phyloP scores from a whole-genome alignment of 2,113 vertebrate genomes.

The Eurypyga helias region DNA sequence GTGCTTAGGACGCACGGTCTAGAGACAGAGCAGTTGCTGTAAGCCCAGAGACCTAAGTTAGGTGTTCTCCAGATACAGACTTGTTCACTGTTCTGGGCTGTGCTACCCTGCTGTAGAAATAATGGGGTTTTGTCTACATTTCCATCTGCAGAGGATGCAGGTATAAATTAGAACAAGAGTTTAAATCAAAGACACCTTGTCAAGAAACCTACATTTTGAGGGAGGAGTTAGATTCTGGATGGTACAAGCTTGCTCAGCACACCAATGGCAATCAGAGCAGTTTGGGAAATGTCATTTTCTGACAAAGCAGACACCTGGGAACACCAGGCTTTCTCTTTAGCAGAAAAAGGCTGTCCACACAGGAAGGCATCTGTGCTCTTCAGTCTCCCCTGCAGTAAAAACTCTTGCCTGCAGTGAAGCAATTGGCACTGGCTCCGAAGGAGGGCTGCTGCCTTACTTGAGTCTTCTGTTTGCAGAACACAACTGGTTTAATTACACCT shows the following conservation, averaged over 20 bases:
- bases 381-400: constrained; percentile 17
- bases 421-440: not conserved
- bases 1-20: not conserved
- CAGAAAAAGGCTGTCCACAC: not conserved
- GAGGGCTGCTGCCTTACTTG: not conserved
- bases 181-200: not conserved
- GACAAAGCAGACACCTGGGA: not conserved
- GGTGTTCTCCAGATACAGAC: not conserved
- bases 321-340: not conserved
- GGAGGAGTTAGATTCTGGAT: not conserved
- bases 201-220: not conserved
- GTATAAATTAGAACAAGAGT: not conserved
- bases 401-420: not conserved
- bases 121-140: not conserved
- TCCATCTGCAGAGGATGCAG: not conserved
- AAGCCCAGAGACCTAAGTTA: not conserved
- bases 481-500: not conserved
- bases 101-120: not conserved
- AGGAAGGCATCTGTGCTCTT: not conserved
- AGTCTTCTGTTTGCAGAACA: not conserved
- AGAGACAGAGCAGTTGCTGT: not conserved
- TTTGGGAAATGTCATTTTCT: not conserved
- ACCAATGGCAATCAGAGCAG: not conserved
- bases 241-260: not conserved
- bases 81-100: not conserved